A percentile compares a stretch with the other conserved stretches of the same genome.
Evolutionary conservation across 2,888 invertebrate genomes (phyloP).

Genomic region (Sinopyrophorus schimmeli): DNA sequence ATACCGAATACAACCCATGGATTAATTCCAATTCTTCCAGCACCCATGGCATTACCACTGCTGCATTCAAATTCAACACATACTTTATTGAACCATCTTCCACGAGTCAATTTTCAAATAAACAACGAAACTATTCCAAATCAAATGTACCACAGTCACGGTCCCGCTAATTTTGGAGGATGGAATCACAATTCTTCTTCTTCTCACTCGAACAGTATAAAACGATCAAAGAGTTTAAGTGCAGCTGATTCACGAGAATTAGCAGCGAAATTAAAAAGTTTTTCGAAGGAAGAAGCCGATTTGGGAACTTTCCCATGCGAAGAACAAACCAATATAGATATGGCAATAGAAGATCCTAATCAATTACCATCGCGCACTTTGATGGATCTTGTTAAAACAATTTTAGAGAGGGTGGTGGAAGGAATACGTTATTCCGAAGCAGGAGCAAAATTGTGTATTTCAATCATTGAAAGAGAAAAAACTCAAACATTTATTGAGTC

Average conservation of each 20-base stretch:
- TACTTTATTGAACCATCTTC: conserved; percentile 65
- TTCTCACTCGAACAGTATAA: conserved; percentile 56
- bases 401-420: conserved; percentile 80
- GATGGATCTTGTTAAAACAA: conserved; percentile 83
- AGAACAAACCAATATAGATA: conserved; percentile 73
- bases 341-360: conserved; percentile 82
- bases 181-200: conserved; percentile 41
- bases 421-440: conserved; percentile 77
- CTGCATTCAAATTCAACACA: conserved; percentile 64
- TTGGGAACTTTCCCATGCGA: conserved; percentile 75
- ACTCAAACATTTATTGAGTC: conserved; percentile 89
- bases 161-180: conserved; percentile 33
- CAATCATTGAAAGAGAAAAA: conserved; percentile 84
- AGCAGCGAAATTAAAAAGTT: conserved; percentile 67
- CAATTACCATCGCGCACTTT: conserved; percentile 71
- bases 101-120: conserved; percentile 63
- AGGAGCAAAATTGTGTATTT: conserved; percentile 82
- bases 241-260: conserved; percentile 73
- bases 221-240: conserved; percentile 81
- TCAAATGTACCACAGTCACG: conserved; percentile 58
- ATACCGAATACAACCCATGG: conserved; percentile 38
- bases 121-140: conserved; percentile 58
- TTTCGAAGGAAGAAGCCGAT: conserved; percentile 71
- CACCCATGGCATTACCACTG: conserved; percentile 51
- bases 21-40: conserved; percentile 45